Evolutionary conservation across 2,797 vertebrate species (phyloP).

Genomic region (Chrosomus eos): DNA sequence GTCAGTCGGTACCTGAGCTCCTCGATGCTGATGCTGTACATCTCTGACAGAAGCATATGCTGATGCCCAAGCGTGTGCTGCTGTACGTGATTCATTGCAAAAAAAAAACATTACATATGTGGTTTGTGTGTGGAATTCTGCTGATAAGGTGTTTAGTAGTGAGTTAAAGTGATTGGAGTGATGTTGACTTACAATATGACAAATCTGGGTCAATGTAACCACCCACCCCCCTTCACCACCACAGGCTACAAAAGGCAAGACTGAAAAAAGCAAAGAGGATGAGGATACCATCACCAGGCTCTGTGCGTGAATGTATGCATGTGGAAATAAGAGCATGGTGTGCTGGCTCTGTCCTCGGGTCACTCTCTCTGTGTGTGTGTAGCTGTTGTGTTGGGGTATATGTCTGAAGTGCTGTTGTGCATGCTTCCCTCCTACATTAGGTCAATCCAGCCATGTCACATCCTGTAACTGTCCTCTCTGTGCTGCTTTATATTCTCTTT

Average conservation of each 20-base stretch:
- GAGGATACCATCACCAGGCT: conserved; percentile 74
- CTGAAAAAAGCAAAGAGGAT: conserved; percentile 73
- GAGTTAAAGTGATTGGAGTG: conserved; percentile 78
- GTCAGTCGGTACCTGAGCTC: conserved; percentile 12
- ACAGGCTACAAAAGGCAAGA: conserved; percentile 73
- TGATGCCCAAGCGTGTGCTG: conserved; percentile 22
- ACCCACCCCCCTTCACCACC: conserved; percentile 76
- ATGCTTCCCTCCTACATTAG: conserved; percentile 50
- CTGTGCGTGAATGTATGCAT: conserved; percentile 74
- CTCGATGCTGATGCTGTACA: conserved; percentile 30
- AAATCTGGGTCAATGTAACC: conserved; percentile 84
- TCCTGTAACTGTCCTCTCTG: conserved; percentile 64
- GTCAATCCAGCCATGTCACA: conserved; percentile 68
- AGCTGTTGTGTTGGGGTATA: conserved; percentile 38
- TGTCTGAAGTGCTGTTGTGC: conserved; percentile 55
- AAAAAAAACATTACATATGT: conserved; percentile 12
- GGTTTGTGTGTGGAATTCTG: conserved; percentile 37
- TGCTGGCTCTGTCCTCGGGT: conserved; percentile 59
- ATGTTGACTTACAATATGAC: conserved; percentile 81
- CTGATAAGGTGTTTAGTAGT: conserved; percentile 46
- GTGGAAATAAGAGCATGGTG: conserved; percentile 70
- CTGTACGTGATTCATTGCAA: conserved; percentile 1
- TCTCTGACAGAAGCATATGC: conserved; percentile 16
- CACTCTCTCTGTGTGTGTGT: conserved; percentile 45
- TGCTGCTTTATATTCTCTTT: conserved; percentile 33